Base-by-base conservation (phyloP, 2,797 vertebrate species). In the Cossypha caffra region DNA sequence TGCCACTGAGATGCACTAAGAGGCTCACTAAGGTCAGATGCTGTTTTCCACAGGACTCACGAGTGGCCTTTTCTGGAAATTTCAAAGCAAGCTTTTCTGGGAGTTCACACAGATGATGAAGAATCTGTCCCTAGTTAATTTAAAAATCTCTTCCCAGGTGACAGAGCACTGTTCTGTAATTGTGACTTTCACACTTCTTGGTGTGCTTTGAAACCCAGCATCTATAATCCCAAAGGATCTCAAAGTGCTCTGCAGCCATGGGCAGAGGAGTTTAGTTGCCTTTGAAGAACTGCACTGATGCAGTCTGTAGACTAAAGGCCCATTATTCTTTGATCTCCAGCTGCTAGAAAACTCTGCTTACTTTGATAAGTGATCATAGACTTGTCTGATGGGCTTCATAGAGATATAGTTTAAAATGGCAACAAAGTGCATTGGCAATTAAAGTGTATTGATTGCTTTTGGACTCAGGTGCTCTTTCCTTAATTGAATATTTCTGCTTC, bases 291-390 rank as follows among this genome's bases (percentile, higher is more conserved):
- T 48, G 29, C 59, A 71, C 15, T 59, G 57, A 86, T 88, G 58
- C 51, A 64, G 69, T 45, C 62, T 85, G 25, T 51, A 79, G 50
- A 59, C 71, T 72, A 91, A 95, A 90, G 71, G 29, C 38, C 67
- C 84, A n/a, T 72, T 81, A 48, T 73, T 78, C 81, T 90, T 95
- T 78, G 67, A 95, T 95, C 54, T 85, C 35, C 43, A 79, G 55
- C 75, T 94, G 72, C 42, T 87, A 54, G 38, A 74, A 93, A 92
- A 81, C 75, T 89, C 83, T 54, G 14, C 42, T 91, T 89, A 76
- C 80, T 86, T 79, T 91, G 52, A 77, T 91, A 93, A 92, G 54
- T 42, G 75, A 88, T 93, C 81, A 88, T 80, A 90, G 89, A 86
- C 69, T 91, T 93, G 42, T 77, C 52, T 81, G 51, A 83, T 61